Percentiles rank a stretch among this genome's conserved stretches.
Evolutionary conservation across 1,140 invertebrate genomes (phyloP).

Genomic region (Adoxophyes honmai): DNA sequence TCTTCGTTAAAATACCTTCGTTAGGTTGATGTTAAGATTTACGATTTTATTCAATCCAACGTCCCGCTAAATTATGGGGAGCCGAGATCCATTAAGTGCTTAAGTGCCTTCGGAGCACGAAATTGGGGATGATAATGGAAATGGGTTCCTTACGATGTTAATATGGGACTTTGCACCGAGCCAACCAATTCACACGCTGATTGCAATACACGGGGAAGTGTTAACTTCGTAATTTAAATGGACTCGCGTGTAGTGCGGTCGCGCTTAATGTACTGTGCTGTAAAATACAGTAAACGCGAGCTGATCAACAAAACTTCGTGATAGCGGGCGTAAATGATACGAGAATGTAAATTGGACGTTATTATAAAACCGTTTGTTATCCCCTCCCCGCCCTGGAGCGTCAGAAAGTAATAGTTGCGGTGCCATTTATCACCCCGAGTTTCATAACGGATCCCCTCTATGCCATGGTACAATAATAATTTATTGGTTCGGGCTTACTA

Average conservation of each 20-base stretch:
- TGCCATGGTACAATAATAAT: slow-evolving; percentile 39
- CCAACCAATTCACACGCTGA: slow-evolving; percentile 49
- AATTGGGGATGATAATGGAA: slow-evolving; percentile 72
- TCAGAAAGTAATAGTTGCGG: slow-evolving; percentile 24
- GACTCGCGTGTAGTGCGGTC: slow-evolving; percentile 26
- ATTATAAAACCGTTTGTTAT: slow-evolving; percentile 16
- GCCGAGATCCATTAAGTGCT: slow-evolving; percentile 69
- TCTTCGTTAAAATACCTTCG: slow-evolving; percentile 55
- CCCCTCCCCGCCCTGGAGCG: slow-evolving; percentile 12
- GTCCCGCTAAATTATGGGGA: slow-evolving; percentile 64
- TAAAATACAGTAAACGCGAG: neutral
- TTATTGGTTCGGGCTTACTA: slow-evolving; percentile 45
- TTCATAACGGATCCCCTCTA: slow-evolving; percentile 38
- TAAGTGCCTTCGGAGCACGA: slow-evolving; percentile 67
- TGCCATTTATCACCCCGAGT: slow-evolving; percentile 43
- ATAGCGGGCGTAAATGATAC: neutral
- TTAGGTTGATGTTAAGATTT: slow-evolving; percentile 62
- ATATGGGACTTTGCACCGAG: slow-evolving; percentile 54
- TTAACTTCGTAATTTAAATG: slow-evolving; percentile 34
- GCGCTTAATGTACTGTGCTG: slow-evolving; percentile 17
- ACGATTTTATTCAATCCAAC: slow-evolving; percentile 72
- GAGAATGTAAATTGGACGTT: slow-evolving; percentile 8
- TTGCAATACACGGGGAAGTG: slow-evolving; percentile 40
- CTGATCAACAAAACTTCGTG: neutral
- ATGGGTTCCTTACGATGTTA: slow-evolving; percentile 69